Evolutionary conservation across 2,113 vertebrate genomes (phyloP), one percentile per base, ranked within the genome.

Genomic region (Amblyopsis rosae): DNA sequence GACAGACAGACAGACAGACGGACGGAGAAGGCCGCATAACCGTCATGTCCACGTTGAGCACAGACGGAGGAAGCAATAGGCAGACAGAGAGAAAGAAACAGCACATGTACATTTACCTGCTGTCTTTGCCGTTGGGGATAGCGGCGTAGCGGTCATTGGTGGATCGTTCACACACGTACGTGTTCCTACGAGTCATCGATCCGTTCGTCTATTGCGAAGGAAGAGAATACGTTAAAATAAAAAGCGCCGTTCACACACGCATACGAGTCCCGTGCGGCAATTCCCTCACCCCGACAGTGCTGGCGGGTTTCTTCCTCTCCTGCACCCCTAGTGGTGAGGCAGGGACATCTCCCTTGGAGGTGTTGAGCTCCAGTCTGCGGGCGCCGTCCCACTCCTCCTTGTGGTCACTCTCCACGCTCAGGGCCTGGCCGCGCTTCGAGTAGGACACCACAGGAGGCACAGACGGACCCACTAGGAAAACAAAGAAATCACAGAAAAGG

Each of bases 141-240:
- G 94, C 94, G 12, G 93, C 87, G 56, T 96, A 95, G 17, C 95
- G 95, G 69, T 99, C 97, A 12, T 95, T 93, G 60, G 90, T 92
- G 74, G 94, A 90, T 69, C 96, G 94, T 57, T 99, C 98, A 78
- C 98, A 99, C 54, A 99, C 96, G 0, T 99, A 99, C 0, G 98
- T 99, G 81, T 99, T 99, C 82, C 97, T 96, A 73, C 98, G 93
- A 1, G 96, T 96, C 97, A 99, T 98, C 55, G 95, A 95, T 32
- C 95, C 95, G 0, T 94, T 95, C 75, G 94, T 95, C 94, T 98
- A 85, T 33, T 82, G 49, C 32, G 46, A 13, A 67, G 48, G 73
- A 1, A 73, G 1, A 75, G 16, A 19, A 8, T 26, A 9, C 4
- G 19, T 10, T 12, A 48, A 17, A 35, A 59, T 59, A 8, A 35